These are phyloP conservation scores for Contarinia nasturtii DNA, from an alignment of 1,140 invertebrate genomes.

Conservation along the genomic window DNA sequence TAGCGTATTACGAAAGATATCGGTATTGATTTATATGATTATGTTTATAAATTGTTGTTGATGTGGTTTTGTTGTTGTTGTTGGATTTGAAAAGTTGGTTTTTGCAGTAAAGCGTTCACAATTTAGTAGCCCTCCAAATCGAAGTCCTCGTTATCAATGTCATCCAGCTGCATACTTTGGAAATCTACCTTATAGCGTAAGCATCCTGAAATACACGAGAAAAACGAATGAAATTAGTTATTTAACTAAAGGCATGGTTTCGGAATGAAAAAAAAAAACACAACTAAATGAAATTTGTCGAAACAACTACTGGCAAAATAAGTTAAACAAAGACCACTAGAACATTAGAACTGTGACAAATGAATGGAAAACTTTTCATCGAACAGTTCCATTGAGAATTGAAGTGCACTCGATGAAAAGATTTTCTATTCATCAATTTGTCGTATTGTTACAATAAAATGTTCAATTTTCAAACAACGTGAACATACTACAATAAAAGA, in stretches of 20 bases:
- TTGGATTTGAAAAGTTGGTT: not conserved
- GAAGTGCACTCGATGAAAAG: too few species aligned
- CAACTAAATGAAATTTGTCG: too few species aligned
- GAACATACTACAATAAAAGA: too few species aligned
- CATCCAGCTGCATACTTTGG: constrained; percentile 85
- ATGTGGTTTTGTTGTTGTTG: not conserved
- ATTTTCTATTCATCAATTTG: too few species aligned
- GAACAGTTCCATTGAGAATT: too few species aligned
- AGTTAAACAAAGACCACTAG: too few species aligned
- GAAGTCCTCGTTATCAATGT: constrained; percentile 63
- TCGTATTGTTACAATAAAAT: too few species aligned
- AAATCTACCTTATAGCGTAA: constrained; percentile 98
- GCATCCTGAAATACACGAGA: constrained; percentile 50
- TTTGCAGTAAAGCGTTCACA: constrained; percentile 3
- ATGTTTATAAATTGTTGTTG: not conserved
- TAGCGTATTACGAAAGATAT: not conserved
- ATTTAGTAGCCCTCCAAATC: constrained; percentile 87
- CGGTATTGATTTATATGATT: not conserved
- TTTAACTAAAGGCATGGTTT: not conserved
- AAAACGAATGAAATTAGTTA: constrained; percentile 1
- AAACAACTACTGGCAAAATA: too few species aligned
- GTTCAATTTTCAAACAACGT: too few species aligned
- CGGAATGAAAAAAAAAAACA: too few species aligned
- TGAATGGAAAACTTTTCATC: too few species aligned
- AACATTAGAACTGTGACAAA: too few species aligned